Percentiles rank a stretch among this genome's conserved stretches.
Conservation (phyloP, 2,113 vertebrate genomes). For the Crotophaga sulcirostris region DNA sequence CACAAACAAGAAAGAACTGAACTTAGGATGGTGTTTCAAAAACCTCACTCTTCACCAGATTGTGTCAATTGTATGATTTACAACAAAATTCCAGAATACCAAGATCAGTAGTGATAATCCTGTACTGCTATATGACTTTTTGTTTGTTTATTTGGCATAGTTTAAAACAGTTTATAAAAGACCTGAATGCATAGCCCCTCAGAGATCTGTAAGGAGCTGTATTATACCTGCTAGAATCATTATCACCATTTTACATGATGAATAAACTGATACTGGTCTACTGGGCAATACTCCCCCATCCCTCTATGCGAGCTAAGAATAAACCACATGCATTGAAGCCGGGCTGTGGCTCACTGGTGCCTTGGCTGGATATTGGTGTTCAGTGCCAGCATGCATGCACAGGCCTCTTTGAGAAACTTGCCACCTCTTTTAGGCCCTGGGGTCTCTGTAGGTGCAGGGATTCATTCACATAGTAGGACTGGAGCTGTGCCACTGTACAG, state of each 20-base stretch:
- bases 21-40: not conserved
- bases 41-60: not conserved
- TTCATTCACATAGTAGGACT: not conserved
- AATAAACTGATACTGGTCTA: not conserved
- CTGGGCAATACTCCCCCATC: not conserved
- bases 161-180: not conserved
- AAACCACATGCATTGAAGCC: not conserved
- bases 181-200: not conserved
- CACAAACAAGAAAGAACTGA: not conserved
- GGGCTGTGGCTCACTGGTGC: not conserved
- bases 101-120: not conserved
- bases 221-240: not conserved
- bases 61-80: not conserved
- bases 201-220: not conserved
- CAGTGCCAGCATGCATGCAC: not conserved
- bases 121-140: not conserved
- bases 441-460: not conserved
- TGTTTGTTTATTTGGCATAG: not conserved
- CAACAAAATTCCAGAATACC: not conserved
- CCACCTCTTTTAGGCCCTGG: not conserved
- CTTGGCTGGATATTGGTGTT: not conserved
- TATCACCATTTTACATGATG: not conserved
- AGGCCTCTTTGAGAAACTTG: not conserved
- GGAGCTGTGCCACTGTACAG: not conserved
- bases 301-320: not conserved